Evolutionary conservation across 1,140 invertebrate species (phyloP), one percentile per base, ranked within the genome.

Genomic region (Sitophilus oryzae): DNA sequence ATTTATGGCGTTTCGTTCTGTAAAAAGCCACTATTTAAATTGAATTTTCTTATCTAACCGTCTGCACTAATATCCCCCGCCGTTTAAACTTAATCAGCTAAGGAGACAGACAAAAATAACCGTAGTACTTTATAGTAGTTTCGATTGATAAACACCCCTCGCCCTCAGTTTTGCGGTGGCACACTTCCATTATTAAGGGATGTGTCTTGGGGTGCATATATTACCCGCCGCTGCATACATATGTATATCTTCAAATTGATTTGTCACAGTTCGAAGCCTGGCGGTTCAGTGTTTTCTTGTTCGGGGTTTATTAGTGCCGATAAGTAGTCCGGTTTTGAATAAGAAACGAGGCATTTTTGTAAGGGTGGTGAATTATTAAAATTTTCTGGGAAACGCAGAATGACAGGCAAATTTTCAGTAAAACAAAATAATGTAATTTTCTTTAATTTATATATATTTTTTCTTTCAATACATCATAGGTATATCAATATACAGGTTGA

Each of bases 181-280:
- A 60, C 53, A 63, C 62, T 66, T 64, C 58, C 63, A 62, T 62
- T 63, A 64, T 65, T 66, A 68, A 65, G 66, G 66, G 58, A 65
- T 56, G 19, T 38, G 54, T 36, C 20, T 47, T 41, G 54, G 69
- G 68, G 69, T 70, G 68, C 63, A 71, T 71, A 71, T 54, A 68
- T 71, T 70, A 70, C 49, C 57, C 53, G n/a, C n/a, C n/a, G 47
- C 54, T 58, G 53, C 67, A 71, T 70, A 71, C 68, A 71, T 71
- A 70, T 71, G 68, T 70, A 71, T 71, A 70, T 71, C 68, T 70
- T 66, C 68, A 71, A 71, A 71, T 71, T 71, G 69, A 71, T 71
- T 71, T 71, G 69, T 71, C 69, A 71, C 68, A 68, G 67, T n/a
- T 54, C 66, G 64, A 68, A 66, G 66, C 22, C 61, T 61, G 60